Evolutionary conservation across 2,888 invertebrate genomes (phyloP), one percentile per base, ranked within the genome.

Genomic region (Lapara coniferarum): DNA sequence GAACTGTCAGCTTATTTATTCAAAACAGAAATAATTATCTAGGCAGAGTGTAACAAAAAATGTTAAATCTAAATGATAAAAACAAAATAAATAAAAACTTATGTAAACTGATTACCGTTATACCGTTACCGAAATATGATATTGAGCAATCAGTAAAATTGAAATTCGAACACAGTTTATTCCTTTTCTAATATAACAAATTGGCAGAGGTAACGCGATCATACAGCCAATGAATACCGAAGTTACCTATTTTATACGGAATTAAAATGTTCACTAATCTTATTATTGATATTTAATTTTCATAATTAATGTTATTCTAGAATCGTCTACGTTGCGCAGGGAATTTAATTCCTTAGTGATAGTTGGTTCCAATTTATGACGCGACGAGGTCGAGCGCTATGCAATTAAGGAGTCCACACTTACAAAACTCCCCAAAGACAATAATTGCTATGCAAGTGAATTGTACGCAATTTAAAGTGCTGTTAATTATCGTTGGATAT

Each of bases 391-490:
- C 66, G 55, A 71, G 69, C 69, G 56, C 67, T 69, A 68, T 75
- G 75, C 77, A 79, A 79, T 79, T 79, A 78, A 75, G 73, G 71
- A 72, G 73, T 67, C 70, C 73, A 71, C 73, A 69, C 72, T 73
- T 71, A 70, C 71, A 55, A 77, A 76, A 75, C 71, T 72, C 71
- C 74, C 70, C 69, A 57, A 67, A 69, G 76, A 73, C 78, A 77
- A 80, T 82, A 81, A 81, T 80, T 81, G 73, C 70, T 73, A 76
- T 72, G 73, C 74, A 75, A 67, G 52, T 59, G 51, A 77, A 77
- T 76, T 78, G 81, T 82, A 80, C 73, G 77, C 81, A 73, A 77
- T 79, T 81, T 77, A 78, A 78, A 78, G 74, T 77, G 79, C 75
- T 77, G 77, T 72, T 76, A 81, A 81, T 81, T 79, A 78, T 80